Evolutionary conservation across 2,888 invertebrate genomes (phyloP), one percentile per base, ranked within the genome.

Genomic region (Frankliniella intonsa): DNA sequence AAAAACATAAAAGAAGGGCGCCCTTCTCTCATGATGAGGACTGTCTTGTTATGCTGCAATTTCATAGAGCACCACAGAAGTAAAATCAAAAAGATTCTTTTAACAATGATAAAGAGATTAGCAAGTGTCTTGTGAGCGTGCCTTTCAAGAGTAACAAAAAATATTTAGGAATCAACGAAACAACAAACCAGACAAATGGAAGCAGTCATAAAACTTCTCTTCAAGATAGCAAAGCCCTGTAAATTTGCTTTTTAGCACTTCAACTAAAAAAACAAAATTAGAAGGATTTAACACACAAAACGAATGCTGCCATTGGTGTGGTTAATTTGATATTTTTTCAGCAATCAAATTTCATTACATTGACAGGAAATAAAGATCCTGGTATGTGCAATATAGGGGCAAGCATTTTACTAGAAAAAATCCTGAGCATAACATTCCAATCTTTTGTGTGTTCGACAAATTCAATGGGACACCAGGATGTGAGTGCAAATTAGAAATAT

Each of bases 81-180:
- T n/a, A 62, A 62, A 62, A n/a, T 62, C n/a, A 17, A 38, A 38
- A 1, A 10, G n/a, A 19, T 62, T 62, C 62, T 62, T 62, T 3
- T 14, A 7, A 62, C 69, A 76, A 22, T 76, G 22, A 76, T 25
- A 76, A 76, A 76, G 69, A 76, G 69, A 76, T 76, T 11, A 62
- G 62, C 62, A 76, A 76, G 69, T 76, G 69, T 76, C 25, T 76
- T 76, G 69, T 76, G 69, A 76, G 25, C 69, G 25, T 76, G 69
- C 69, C 69, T 25, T 76, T 76, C 69, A 76, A 76, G 25, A 12
- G 25, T 25, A 76, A n/a, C 69, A 76, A 62, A 62, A 17, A 7
- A 19, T 17, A 62, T n/a, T n/a, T 19, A 62, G 62, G n/a, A 62
- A 62, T 19, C 62, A 76, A 9, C 25, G 11, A 8, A 25, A 25